phyloP scores from a whole-genome alignment of 1,140 invertebrate genomes.

The Samia ricini region DNA sequence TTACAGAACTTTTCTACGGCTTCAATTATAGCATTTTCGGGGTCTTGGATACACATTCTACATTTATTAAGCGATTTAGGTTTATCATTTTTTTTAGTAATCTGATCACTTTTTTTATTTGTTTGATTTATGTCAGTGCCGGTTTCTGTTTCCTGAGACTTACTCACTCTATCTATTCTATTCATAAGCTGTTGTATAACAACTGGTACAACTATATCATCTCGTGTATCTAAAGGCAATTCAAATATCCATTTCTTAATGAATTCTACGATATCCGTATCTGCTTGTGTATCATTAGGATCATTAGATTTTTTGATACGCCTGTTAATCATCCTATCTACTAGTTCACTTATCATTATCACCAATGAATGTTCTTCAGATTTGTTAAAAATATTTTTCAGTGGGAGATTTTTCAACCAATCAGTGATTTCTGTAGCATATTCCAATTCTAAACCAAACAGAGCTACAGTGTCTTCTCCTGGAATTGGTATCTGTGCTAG shows the following conservation, averaged over 20 bases:
- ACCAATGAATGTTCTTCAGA: conserved; percentile 18
- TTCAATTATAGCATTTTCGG: conserved; percentile 25
- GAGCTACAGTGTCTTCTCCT: conserved; percentile 23
- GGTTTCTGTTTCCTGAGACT: neutral
- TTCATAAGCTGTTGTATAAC: conserved; percentile 35
- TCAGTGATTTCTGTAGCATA: conserved; percentile 41
- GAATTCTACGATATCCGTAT: conserved; percentile 24
- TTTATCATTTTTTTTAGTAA: neutral
- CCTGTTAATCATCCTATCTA: conserved; percentile 31
- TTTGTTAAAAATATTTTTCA: conserved; percentile 20
- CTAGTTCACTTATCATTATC: conserved; percentile 34
- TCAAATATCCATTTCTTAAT: conserved; percentile 34
- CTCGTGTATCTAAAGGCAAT: conserved; percentile 32
- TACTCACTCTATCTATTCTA: conserved; percentile 29
- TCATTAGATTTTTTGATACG: conserved; percentile 15
- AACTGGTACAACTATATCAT: conserved; percentile 24
- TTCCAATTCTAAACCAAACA: conserved; percentile 28
- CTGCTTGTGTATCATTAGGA: conserved; percentile 11
- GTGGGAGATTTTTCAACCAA: conserved; percentile 42
- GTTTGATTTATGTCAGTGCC: neutral
- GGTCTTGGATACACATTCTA: neutral
- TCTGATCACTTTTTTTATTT: neutral
- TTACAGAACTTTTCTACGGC: conserved; percentile 37
- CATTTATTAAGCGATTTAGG: neutral
- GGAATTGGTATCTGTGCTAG: conserved; percentile 18